Percentiles rank a stretch among this genome's conserved stretches.
Evolutionary conservation across 1,140 invertebrate species (phyloP).

Genomic region (Sinonovacula constricta): DNA sequence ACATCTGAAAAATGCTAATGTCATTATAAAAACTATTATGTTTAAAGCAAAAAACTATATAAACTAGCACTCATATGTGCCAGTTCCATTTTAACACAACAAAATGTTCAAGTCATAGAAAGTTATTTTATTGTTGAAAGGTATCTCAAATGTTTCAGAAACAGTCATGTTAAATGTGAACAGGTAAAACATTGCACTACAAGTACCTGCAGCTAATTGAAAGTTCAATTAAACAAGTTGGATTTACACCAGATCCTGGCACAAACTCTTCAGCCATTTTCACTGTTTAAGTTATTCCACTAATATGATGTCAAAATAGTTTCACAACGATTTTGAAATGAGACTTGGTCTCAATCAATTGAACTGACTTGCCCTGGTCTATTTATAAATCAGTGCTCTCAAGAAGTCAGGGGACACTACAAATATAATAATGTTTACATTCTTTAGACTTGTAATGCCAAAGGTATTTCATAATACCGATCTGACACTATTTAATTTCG

Average conservation of each 20-base stretch:
- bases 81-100: no score
- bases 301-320: background rate
- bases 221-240: conserved; percentile 19
- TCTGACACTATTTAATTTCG: no score
- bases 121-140: no score
- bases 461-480: no score
- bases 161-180: no score
- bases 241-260: conserved; percentile 20
- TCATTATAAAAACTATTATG: no score
- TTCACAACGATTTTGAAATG: background rate
- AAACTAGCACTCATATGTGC: no score
- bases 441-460: background rate
- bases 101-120: no score
- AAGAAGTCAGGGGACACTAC: background rate
- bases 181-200: no score
- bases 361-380: background rate
- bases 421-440: background rate
- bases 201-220: conserved; percentile 21
- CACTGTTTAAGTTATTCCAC: background rate
- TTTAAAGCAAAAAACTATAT: no score
- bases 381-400: background rate
- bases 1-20: no score
- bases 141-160: no score
- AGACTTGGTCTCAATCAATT: background rate
- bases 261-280: conserved; percentile 4